phyloP scores from a whole-genome alignment of 1,140 invertebrate species.

The Pteromalus puparum region DNA sequence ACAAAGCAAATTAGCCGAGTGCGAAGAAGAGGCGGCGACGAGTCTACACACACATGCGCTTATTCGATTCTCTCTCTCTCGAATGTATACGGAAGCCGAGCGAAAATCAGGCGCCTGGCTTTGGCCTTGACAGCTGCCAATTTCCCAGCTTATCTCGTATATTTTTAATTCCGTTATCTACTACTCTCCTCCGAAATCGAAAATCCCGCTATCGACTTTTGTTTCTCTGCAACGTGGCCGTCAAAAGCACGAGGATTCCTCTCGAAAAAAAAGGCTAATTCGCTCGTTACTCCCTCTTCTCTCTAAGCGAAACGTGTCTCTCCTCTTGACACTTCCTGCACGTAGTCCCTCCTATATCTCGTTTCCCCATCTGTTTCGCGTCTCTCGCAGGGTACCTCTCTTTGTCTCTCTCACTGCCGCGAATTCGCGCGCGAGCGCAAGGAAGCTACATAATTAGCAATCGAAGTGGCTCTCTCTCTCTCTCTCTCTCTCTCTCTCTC shows the following conservation, averaged over 20 bases:
- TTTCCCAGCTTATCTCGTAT: background rate
- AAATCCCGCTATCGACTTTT: background rate
- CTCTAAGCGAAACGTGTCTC: background rate
- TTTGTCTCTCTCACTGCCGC: constrained; percentile 24
- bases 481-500: constrained; percentile 61
- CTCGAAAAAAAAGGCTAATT: background rate
- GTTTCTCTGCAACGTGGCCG: background rate
- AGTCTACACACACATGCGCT: background rate
- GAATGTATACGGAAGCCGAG: too few relatives aligned
- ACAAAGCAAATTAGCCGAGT: constrained; percentile 8
- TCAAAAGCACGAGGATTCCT: too few relatives aligned
- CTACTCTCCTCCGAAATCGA: background rate
- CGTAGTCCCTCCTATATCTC: constrained; percentile 51
- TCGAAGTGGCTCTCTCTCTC: constrained; percentile 62
- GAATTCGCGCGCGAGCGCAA: constrained; percentile 50
- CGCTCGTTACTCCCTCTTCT: constrained; percentile 8
- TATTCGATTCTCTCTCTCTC: background rate
- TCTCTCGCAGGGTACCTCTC: constrained; percentile 14
- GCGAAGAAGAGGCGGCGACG: background rate
- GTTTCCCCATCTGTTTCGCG: constrained; percentile 44
- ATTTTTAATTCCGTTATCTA: background rate
- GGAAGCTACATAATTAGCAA: constrained; percentile 67
- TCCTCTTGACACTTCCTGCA: constrained; percentile 29
- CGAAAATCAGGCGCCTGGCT: background rate
- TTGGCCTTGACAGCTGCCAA: background rate